These are phyloP conservation scores for Shinisaurus crocodilurus DNA, from an alignment of 2,113 vertebrate species.

Conservation along the genomic window DNA sequence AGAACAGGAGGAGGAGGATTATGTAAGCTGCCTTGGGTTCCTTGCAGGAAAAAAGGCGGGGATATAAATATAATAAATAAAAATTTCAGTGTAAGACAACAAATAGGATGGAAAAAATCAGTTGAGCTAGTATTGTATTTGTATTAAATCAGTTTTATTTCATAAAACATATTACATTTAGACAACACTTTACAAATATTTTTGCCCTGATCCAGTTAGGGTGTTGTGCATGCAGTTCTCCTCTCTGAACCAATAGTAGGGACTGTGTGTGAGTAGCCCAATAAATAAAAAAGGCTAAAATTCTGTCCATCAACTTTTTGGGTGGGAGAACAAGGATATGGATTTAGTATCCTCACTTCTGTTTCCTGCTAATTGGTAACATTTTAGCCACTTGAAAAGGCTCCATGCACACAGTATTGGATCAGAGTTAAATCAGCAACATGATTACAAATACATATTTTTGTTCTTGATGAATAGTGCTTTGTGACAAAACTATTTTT, in stretches of 20 bases:
- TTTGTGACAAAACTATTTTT: constrained; percentile 74
- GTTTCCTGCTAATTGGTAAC: background rate
- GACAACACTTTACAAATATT: background rate
- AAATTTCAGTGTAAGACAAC: background rate
- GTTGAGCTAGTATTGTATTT: background rate
- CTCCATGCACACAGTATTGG: background rate
- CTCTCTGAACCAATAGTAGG: background rate
- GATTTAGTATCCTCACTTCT: too few species aligned
- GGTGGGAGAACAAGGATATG: background rate
- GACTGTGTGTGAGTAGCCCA: background rate
- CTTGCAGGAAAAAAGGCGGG: too few species aligned
- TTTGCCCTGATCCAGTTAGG: background rate
- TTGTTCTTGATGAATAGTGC: background rate
- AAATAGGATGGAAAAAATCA: background rate
- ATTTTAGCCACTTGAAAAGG: background rate
- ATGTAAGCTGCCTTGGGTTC: too few species aligned
- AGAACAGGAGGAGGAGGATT: too few species aligned
- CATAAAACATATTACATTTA: background rate
- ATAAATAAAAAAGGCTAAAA: background rate
- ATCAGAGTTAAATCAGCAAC: constrained; percentile 37
- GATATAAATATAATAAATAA: too few species aligned
- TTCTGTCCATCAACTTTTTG: background rate
- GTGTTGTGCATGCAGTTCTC: background rate
- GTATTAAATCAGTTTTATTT: constrained; percentile 18
- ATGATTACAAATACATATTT: constrained; percentile 48